Conservation (phyloP, 1,140 invertebrate species). For the Harlomillsia oculata region DNA sequence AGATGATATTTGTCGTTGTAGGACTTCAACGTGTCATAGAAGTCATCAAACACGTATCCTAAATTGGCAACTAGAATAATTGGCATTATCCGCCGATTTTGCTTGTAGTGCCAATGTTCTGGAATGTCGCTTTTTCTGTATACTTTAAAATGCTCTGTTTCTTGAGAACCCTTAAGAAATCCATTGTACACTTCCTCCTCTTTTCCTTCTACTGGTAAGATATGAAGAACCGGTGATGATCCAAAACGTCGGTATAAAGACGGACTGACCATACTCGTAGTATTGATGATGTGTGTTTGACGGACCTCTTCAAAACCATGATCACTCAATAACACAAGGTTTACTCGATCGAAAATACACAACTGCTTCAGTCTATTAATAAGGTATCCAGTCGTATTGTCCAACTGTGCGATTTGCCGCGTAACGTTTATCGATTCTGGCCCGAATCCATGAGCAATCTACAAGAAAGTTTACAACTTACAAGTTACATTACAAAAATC, state of each 20-base stretch:
- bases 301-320: conserved; percentile 58
- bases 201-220: conserved; percentile 44
- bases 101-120: conserved; percentile 51
- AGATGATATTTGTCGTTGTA: conserved; percentile 45
- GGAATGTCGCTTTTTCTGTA: conserved; percentile 50
- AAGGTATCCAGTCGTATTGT: conserved; percentile 50
- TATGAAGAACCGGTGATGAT: conserved; percentile 44
- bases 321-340: conserved; percentile 62
- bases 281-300: conserved; percentile 48
- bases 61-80: conserved; percentile 50
- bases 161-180: conserved; percentile 41
- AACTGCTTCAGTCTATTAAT: conserved; percentile 45
- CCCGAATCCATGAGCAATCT: conserved; percentile 43
- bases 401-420: conserved; percentile 46
- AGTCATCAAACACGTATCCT: conserved; percentile 49
- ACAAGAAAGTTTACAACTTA: conserved; percentile 34
- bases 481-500: conserved; percentile 38
- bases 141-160: conserved; percentile 45
- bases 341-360: conserved; percentile 48
- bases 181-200: conserved; percentile 45
- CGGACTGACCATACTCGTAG: conserved; percentile 47
- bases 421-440: conserved; percentile 42
- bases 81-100: conserved; percentile 49
- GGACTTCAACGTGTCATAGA: conserved; percentile 41
- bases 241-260: conserved; percentile 44